A percentile compares a stretch with the other conserved stretches of the same genome.
Evolutionary conservation across 2,888 invertebrate species (phyloP).

Genomic region (Isoperla grammatica): DNA sequence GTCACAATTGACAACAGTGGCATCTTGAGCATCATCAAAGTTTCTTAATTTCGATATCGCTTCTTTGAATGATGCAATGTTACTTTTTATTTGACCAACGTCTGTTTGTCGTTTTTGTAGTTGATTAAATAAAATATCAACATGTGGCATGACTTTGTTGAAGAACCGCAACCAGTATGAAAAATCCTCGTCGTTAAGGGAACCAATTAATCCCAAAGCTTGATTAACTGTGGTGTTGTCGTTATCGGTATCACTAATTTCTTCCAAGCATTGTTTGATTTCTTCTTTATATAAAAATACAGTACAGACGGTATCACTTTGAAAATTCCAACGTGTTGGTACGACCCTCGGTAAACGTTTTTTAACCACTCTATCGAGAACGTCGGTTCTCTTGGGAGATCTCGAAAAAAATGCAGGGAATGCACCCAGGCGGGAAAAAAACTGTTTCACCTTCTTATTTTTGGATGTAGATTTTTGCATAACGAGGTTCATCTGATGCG

Average conservation of each 20-base stretch:
- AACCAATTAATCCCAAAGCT: constrained; percentile 3
- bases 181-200: constrained; percentile 25
- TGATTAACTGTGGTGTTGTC: constrained; percentile 5
- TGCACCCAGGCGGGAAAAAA: too few species aligned
- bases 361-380: constrained; percentile 31
- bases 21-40: too few species aligned
- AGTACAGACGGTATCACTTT: constrained; percentile 25
- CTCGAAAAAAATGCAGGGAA: constrained; percentile 36
- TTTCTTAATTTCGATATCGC: constrained; percentile 5
- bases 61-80: constrained; percentile 25
- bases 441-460: constrained; percentile 35
- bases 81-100: constrained; percentile 18
- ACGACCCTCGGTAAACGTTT: constrained; percentile 24
- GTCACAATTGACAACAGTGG: too few species aligned
- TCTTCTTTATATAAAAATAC: constrained; percentile 24
- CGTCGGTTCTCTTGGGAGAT: constrained; percentile 32
- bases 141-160: constrained; percentile 34
- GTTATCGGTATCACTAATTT: too few species aligned
- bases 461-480: constrained; percentile 33
- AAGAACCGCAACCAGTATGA: constrained; percentile 36
- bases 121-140: constrained; percentile 33
- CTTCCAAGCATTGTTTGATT: too few species aligned
- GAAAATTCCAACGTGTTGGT: constrained; percentile 31
- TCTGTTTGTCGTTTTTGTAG: constrained; percentile 27
- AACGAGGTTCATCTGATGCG: constrained; percentile 33